A percentile compares a stretch with the other conserved stretches of the same genome.
Evolutionary conservation across 1,140 invertebrate species (phyloP).

Genomic region (Mycetomoellerius zeteki): DNA sequence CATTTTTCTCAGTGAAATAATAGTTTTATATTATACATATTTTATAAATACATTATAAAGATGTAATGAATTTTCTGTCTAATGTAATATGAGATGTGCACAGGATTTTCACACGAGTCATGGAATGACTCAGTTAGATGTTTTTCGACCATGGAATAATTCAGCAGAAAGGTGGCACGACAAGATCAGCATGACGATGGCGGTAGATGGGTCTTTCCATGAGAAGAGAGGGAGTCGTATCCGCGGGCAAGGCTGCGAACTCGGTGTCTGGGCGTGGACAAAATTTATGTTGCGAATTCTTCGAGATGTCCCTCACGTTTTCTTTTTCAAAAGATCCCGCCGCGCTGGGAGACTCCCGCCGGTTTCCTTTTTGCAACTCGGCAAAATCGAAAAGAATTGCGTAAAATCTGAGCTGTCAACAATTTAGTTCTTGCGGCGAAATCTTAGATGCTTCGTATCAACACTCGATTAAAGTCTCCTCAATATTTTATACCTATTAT

Average conservation of each 20-base stretch:
- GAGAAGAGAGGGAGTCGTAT: slow-evolving; percentile 4
- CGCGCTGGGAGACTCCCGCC: background rate
- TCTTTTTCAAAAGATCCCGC: slow-evolving; percentile 8
- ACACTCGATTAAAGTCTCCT: slow-evolving; percentile 21
- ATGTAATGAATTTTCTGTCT: background rate
- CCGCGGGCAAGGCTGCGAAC: slow-evolving; percentile 39
- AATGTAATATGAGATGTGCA: background rate
- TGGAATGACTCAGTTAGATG: slow-evolving; percentile 15
- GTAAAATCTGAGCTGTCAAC: slow-evolving; percentile 29
- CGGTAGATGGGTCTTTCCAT: background rate
- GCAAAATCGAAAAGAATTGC: slow-evolving; percentile 32
- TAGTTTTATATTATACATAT: background rate
- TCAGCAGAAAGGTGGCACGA: slow-evolving; percentile 20
- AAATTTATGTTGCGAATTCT: slow-evolving; percentile 76
- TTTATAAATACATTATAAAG: background rate
- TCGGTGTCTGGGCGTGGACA: slow-evolving; percentile 63
- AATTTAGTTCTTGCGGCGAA: slow-evolving; percentile 26
- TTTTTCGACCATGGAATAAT: slow-evolving; percentile 17
- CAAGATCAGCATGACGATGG: slow-evolving; percentile 40
- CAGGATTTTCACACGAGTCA: background rate
- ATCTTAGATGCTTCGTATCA: slow-evolving; percentile 4
- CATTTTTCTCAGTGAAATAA: no score
- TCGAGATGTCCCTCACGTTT: slow-evolving; percentile 9
- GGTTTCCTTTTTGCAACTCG: slow-evolving; percentile 36
- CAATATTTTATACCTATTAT: background rate